Conservation (phyloP, 1,140 invertebrate genomes). For the Aphis craccivora region DNA sequence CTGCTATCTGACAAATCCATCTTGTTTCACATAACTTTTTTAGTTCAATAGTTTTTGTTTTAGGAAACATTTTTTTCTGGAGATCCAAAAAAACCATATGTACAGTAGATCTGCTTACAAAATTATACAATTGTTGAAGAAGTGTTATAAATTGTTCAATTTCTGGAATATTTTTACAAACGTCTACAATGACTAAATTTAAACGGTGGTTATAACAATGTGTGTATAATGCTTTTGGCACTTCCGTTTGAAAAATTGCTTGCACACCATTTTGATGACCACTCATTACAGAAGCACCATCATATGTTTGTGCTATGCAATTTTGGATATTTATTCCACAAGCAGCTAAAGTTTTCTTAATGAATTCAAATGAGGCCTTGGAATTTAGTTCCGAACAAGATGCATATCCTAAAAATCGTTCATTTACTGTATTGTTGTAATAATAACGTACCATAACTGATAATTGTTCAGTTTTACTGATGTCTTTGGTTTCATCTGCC, state of each 20-base stretch:
- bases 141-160: background rate
- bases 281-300: conserved; percentile 18
- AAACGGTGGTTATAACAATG: background rate
- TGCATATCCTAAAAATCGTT: conserved; percentile 15
- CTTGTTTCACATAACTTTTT: conserved; percentile 15
- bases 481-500: background rate
- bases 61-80: conserved; percentile 2
- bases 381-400: conserved; percentile 20
- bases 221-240: background rate
- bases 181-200: background rate
- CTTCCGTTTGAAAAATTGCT: conserved; percentile 25
- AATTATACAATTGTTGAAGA: background rate
- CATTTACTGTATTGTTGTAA: conserved; percentile 38
- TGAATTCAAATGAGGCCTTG: background rate
- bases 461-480: conserved; percentile 27
- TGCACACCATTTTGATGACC: conserved; percentile 14
- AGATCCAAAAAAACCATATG: background rate
- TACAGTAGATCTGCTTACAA: conserved; percentile 19
- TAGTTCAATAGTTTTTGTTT: background rate
- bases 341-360: background rate
- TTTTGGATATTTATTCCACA: too few species aligned
- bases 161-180: background rate
- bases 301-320: background rate
- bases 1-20: conserved; percentile 16
- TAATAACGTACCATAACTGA: conserved; percentile 7